Evolutionary conservation across 1,140 invertebrate species (phyloP), one percentile per base, ranked within the genome.

Genomic region (Cataglyphis hispanica): DNA sequence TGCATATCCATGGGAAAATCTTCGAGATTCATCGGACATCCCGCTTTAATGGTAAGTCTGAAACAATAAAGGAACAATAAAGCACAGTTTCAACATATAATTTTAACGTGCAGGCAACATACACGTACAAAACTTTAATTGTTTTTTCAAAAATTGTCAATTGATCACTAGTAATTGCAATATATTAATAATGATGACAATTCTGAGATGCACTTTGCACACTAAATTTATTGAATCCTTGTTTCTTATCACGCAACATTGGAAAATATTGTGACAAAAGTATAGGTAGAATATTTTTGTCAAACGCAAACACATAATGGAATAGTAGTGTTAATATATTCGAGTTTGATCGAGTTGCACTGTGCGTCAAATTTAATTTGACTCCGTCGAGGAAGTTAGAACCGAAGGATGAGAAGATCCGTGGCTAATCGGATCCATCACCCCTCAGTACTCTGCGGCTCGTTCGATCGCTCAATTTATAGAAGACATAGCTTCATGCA

Each of bases 1-100:
- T 98, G 98, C 25, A 97, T 97, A 93, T 99, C 98, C 97, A 99
- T 98, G 0, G 98, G 98, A 93, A 99, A 99, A 90, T 98, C 97
- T 93, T 98, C 97, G 53, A 99, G 95, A 94, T 98, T 97, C 98
- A 99, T 99, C 3, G 98, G 98, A 94, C 98, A 99, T 53, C 97
- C 97, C 46, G 98, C 98, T 94, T 98, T 98, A 83, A 99, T 98
- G 5, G 98, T 99, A 87, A 99, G 95, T 87, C 98, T 98, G 94
- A 60, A 96, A 96, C 81, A 85, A 89, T 7, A 86, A 27, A 80
- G 4, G 25, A 60, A 27, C 27, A 64, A 27, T 13, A 70, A 40
- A 43, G 5, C 31, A 50, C 0, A 50, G 19, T 46, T 40, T 13
- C 3, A 76, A 89, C 37, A 34, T 50, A 60, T 53, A 58, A 72